Conservation (phyloP, 1,140 invertebrate genomes). For the Caenorhabditis elegans region DNA sequence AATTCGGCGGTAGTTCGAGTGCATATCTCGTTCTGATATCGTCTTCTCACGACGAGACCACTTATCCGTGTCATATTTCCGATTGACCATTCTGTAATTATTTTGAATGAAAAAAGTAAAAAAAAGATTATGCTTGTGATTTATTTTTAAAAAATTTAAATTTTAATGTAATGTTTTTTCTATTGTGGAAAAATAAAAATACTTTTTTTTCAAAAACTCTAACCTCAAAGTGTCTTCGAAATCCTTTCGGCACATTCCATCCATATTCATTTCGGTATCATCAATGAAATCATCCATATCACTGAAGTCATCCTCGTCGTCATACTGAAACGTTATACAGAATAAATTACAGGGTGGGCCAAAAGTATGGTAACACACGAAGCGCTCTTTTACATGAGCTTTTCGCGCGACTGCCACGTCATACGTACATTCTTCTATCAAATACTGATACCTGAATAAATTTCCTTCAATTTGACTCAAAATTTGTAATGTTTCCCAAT, state of each 20-base stretch:
- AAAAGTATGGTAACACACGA: no score
- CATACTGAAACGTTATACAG: slow-evolving; percentile 18
- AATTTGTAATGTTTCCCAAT: no score
- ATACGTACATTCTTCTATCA: no score
- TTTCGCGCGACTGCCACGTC: no score
- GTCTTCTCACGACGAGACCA: slow-evolving; percentile 57
- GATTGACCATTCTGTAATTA: slow-evolving; percentile 58
- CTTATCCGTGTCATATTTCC: slow-evolving; percentile 54
- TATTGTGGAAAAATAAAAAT: neutral
- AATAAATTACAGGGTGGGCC: no score
- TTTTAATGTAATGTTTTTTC: no score
- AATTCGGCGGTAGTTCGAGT: slow-evolving; percentile 55
- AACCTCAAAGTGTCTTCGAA: slow-evolving; percentile 57
- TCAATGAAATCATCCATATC: slow-evolving; percentile 64
- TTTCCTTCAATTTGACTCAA: no score
- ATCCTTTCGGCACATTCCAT: slow-evolving; percentile 54
- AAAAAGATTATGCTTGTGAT: no score
- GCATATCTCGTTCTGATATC: slow-evolving; percentile 60
- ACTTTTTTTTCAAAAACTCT: neutral
- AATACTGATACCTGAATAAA: no score
- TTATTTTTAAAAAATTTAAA: no score
- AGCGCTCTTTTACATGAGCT: no score
- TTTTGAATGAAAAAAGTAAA: no score
- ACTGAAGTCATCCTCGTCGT: slow-evolving; percentile 57
- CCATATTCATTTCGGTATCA: slow-evolving; percentile 51